These are phyloP conservation scores for Drosophila incognita DNA, from an alignment of 2,888 invertebrate species.

Conservation along the genomic window DNA sequence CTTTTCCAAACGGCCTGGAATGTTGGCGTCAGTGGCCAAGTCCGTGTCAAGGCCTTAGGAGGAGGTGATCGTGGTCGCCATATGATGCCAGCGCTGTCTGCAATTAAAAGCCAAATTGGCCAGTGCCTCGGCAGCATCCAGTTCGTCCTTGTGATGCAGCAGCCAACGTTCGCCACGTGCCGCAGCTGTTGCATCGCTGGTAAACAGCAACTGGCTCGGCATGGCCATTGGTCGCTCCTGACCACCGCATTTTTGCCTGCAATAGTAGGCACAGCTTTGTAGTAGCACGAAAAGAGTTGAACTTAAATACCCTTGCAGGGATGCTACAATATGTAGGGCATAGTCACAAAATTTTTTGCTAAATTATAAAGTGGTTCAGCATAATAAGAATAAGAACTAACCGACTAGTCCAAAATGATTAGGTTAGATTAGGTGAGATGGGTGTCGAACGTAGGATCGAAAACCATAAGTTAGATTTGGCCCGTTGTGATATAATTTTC, in stretches of 20 bases:
- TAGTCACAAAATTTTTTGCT: not conserved
- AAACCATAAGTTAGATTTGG: not conserved
- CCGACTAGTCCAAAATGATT: not conserved
- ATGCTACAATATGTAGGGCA: not conserved
- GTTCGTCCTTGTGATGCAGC: constrained; percentile 89
- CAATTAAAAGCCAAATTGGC: constrained; percentile 88
- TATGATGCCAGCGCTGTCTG: constrained; percentile 81
- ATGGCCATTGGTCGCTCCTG: constrained; percentile 45
- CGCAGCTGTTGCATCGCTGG: constrained; percentile 53
- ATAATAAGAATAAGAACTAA: not conserved
- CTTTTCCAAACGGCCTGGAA: constrained; percentile 80
- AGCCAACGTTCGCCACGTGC: constrained; percentile 57
- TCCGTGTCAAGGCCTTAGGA: constrained; percentile 38
- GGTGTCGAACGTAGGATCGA: not conserved
- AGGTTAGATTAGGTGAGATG: not conserved
- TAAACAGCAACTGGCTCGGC: constrained; percentile 56
- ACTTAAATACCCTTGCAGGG: not conserved
- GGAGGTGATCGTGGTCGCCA: constrained; percentile 72
- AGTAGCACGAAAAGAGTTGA: not conserved
- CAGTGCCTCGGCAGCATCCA: constrained; percentile 91
- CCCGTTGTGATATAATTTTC: not conserved
- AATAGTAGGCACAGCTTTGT: not conserved
- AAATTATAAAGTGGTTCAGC: not conserved
- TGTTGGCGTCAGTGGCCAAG: constrained; percentile 70
- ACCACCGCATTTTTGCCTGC: constrained; percentile 74